Conservation (phyloP, 2,113 vertebrate species). For the Oryzias melastigma region DNA sequence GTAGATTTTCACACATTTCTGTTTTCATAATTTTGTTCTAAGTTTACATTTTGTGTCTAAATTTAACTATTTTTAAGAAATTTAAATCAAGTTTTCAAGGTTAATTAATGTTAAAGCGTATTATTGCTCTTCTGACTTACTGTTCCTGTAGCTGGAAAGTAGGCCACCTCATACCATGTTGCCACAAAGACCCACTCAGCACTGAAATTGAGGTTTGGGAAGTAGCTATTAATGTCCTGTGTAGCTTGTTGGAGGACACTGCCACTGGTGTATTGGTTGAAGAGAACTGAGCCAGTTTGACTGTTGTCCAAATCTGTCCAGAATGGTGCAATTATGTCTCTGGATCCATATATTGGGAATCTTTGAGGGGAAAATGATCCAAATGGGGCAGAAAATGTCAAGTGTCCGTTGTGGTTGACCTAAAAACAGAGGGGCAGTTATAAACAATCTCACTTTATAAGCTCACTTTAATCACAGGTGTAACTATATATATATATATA, state of each 20-base stretch:
- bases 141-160: slow-evolving; percentile 26
- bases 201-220: slow-evolving; percentile 9
- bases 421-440: no score
- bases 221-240: slow-evolving; percentile 60
- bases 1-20: no score
- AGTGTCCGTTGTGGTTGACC: slow-evolving; percentile 73
- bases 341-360: slow-evolving; percentile 31
- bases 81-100: no score
- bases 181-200: slow-evolving; percentile 68
- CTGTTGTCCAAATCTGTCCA: slow-evolving; percentile 69
- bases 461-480: no score
- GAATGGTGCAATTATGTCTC: slow-evolving; percentile 52
- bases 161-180: slow-evolving; percentile 73
- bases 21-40: no score
- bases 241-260: slow-evolving; percentile 42
- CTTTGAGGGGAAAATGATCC: slow-evolving; percentile 8
- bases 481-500: no score
- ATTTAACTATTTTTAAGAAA: no score
- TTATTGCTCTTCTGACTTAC: slow-evolving; percentile 13
- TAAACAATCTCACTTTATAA: no score
- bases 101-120: no score
- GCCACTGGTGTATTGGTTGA: slow-evolving; percentile 19
- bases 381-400: slow-evolving; percentile 26
- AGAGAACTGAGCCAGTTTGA: slow-evolving; percentile 44
- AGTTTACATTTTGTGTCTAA: no score